phyloP scores from a whole-genome alignment of 2,888 invertebrate species.

The Thecophora atra region DNA sequence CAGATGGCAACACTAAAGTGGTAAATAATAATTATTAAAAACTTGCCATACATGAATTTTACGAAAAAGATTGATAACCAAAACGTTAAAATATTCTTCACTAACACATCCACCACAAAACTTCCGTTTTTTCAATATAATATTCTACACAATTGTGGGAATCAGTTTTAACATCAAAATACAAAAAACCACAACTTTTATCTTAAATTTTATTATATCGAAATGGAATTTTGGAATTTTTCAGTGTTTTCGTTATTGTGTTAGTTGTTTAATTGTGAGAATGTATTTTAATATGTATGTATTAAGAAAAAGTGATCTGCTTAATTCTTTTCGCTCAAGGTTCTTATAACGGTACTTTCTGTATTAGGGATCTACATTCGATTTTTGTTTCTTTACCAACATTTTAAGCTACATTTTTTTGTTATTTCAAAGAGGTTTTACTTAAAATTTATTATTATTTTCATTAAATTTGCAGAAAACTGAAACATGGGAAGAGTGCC shows the following conservation, averaged over 20 bases:
- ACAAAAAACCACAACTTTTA: neutral
- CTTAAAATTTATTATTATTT: slow-evolving; percentile 27
- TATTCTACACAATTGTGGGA: neutral
- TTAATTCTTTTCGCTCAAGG: slow-evolving; percentile 2
- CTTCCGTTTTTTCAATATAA: slow-evolving; percentile 23
- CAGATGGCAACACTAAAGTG: slow-evolving; percentile 12
- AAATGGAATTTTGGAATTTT: neutral
- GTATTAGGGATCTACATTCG: neutral
- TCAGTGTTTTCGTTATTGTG: neutral
- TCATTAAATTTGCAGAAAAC: slow-evolving; percentile 50
- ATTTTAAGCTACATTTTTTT: neutral
- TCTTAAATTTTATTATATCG: neutral
- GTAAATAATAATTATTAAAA: neutral
- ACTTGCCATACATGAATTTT: neutral
- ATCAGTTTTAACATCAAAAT: neutral
- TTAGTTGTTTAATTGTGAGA: too few relatives aligned
- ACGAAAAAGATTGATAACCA: neutral
- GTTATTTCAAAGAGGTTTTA: slow-evolving; percentile 23
- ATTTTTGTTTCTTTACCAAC: slow-evolving; percentile 5
- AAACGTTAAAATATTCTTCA: neutral
- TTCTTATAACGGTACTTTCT: slow-evolving; percentile 4
- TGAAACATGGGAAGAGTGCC: slow-evolving; percentile 58
- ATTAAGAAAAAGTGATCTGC: too few relatives aligned
- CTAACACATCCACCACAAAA: slow-evolving; percentile 21
- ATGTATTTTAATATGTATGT: too few relatives aligned